Conservation (phyloP, 2,888 invertebrate species). For the Busseola fusca region DNA sequence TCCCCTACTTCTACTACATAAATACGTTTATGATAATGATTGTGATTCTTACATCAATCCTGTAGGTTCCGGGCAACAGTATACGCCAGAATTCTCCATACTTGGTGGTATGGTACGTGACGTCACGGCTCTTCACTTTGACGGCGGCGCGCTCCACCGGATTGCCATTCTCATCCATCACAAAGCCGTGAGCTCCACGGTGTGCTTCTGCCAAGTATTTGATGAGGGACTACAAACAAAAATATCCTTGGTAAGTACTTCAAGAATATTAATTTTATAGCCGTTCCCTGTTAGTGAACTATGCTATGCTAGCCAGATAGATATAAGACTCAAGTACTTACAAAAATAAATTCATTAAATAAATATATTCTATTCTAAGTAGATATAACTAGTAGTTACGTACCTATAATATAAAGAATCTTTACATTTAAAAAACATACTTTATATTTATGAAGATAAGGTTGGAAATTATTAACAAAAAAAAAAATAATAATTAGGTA, state of each 20-base stretch:
- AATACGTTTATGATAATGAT: neutral
- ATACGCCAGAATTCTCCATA: conserved; percentile 99
- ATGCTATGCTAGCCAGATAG: neutral
- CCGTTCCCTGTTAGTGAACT: neutral
- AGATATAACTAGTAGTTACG: neutral
- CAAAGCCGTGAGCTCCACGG: conserved; percentile 96
- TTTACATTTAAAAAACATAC: neutral
- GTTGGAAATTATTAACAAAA: conserved; percentile 27
- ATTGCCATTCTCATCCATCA: conserved; percentile 93
- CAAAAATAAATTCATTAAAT: neutral
- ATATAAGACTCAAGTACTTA: neutral
- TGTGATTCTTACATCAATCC: conserved; percentile 91
- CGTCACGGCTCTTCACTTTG: conserved; percentile 94
- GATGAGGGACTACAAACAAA: conserved; percentile 91
- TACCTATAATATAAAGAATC: neutral
- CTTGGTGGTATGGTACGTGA: conserved; percentile 95
- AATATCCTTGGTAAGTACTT: conserved; percentile 33
- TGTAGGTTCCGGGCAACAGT: conserved; percentile 95
- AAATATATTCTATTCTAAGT: neutral
- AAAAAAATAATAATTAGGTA: conserved; percentile 21
- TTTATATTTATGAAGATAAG: conserved; percentile 5
- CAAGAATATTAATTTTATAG: neutral
- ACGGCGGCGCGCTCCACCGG: conserved; percentile 94
- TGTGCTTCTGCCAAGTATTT: conserved; percentile 96
- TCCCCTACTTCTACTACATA: neutral